These are phyloP conservation scores for Cyrtonyx montezumae DNA, from an alignment of 2,113 vertebrate species.

Conservation along the genomic window DNA sequence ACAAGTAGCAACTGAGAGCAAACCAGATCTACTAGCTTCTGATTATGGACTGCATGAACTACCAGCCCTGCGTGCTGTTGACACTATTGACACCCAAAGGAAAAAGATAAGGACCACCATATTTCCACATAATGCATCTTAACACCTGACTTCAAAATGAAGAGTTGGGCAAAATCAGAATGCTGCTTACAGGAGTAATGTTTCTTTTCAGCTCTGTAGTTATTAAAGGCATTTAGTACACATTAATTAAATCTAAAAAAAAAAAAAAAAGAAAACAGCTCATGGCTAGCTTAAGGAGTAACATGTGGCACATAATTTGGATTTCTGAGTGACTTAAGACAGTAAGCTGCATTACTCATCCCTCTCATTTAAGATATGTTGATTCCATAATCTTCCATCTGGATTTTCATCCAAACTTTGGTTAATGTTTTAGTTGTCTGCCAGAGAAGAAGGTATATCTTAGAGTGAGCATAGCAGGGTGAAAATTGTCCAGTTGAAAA, in stretches of 20 bases:
- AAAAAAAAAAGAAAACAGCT: not conserved
- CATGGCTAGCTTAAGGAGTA: conserved; percentile 37
- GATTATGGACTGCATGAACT: not conserved
- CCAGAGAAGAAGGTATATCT: not conserved
- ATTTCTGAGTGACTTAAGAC: conserved; percentile 54
- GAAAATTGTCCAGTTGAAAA: not conserved
- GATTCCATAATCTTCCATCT: conserved; percentile 41
- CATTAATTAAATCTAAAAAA: not conserved
- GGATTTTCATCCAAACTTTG: not conserved
- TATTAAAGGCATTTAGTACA: conserved; percentile 22
- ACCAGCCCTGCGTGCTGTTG: not conserved
- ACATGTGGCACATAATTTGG: conserved; percentile 58
- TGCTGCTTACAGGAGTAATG: not conserved
- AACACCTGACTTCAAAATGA: not conserved
- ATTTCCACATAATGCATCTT: not conserved
- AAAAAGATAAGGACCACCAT: not conserved
- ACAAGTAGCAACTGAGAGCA: not conserved
- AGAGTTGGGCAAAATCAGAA: conserved; percentile 16
- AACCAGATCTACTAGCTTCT: not conserved
- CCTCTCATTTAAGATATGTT: conserved; percentile 28
- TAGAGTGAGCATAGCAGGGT: not conserved
- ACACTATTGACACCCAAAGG: not conserved
- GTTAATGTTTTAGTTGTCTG: not conserved
- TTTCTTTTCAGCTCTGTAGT: conserved; percentile 2
- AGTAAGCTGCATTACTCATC: conserved; percentile 58